Conservation (phyloP, 2,888 invertebrate species). For the Eupithecia centaureata region DNA sequence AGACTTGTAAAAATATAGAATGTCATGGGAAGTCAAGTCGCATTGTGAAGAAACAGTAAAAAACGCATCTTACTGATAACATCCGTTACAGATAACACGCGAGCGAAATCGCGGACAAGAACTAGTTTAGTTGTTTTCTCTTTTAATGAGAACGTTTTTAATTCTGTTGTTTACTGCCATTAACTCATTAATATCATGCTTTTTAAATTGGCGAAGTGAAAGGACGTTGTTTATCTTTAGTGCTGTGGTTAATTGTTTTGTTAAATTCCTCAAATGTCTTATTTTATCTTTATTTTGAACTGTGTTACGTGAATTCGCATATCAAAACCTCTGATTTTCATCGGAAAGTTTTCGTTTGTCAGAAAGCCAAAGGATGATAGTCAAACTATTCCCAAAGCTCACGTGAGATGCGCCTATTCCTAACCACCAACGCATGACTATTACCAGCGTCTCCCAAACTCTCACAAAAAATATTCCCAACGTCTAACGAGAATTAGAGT, state of each 20-base stretch:
- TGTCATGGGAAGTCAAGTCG: neutral
- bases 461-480: too few relatives aligned
- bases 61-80: slow-evolving; percentile 4
- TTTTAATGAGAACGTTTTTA: slow-evolving; percentile 16
- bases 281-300: neutral
- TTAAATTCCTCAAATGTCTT: neutral
- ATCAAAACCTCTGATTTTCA: neutral
- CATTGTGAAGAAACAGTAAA: slow-evolving; percentile 4
- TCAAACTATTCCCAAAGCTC: too few relatives aligned
- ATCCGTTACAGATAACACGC: slow-evolving; percentile 18
- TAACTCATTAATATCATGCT: slow-evolving; percentile 10
- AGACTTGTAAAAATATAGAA: neutral
- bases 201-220: slow-evolving; percentile 22
- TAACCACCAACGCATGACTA: too few relatives aligned
- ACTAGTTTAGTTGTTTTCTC: slow-evolving; percentile 23
- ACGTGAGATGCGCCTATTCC: too few relatives aligned
- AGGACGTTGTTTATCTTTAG: slow-evolving; percentile 14
- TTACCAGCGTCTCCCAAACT: too few relatives aligned
- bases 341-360: neutral
- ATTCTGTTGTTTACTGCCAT: slow-evolving; percentile 14
- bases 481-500: too few relatives aligned
- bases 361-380: too few relatives aligned
- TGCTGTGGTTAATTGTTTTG: slow-evolving; percentile 11
- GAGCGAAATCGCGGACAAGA: slow-evolving; percentile 15
- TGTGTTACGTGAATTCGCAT: neutral